Conservation (phyloP, 2,797 vertebrate species). For the Muscicapa comitata region DNA sequence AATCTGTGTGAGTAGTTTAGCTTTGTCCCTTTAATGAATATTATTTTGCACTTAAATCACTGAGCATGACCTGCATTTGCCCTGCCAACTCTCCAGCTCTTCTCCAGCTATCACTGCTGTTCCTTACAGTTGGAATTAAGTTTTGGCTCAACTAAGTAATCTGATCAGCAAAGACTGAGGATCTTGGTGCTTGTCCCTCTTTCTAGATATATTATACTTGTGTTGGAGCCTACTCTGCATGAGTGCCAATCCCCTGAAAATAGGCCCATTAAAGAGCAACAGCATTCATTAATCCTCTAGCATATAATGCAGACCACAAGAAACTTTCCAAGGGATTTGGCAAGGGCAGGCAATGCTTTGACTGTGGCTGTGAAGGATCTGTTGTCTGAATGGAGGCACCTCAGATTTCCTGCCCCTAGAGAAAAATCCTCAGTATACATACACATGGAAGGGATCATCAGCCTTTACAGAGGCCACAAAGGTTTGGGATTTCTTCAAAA, state of each 20-base stretch:
- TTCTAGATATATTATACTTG: not conserved
- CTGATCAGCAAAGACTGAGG: not conserved
- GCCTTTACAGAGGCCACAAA: conserved; percentile 9
- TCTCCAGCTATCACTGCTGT: not conserved
- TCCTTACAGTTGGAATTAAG: not conserved
- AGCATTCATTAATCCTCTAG: not conserved
- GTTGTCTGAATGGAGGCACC: not conserved
- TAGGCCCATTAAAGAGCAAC: not conserved
- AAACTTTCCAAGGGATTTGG: conserved; percentile 30
- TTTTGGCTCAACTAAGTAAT: not conserved
- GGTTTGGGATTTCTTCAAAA: conserved; percentile 32
- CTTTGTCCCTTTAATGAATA: not conserved
- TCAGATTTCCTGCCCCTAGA: not conserved
- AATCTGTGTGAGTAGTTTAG: not conserved
- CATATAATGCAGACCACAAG: not conserved
- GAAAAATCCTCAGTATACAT: not conserved
- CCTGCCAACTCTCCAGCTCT: not conserved
- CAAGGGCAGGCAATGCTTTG: not conserved
- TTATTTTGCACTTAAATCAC: not conserved
- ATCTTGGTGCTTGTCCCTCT: not conserved
- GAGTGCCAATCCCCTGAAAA: not conserved
- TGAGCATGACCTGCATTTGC: not conserved
- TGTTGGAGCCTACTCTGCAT: not conserved
- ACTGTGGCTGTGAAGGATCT: conserved; percentile 1
- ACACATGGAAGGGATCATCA: not conserved